Percentiles rank a stretch among this genome's conserved stretches.
Conservation (phyloP, 2,797 vertebrate species). For the Galaxias olidus region DNA sequence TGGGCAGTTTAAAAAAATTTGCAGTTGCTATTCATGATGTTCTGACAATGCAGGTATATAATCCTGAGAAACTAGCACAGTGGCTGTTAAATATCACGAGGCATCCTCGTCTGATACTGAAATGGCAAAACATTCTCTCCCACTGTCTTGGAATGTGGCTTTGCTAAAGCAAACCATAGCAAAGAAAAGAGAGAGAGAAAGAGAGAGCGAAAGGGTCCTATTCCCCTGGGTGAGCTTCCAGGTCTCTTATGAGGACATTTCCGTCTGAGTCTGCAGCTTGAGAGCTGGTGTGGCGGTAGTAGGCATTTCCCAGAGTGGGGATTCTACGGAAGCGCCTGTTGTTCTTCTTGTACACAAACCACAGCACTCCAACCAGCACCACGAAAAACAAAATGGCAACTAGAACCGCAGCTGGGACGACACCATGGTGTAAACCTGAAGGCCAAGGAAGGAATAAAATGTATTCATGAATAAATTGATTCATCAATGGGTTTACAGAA, state of each 20-base stretch:
- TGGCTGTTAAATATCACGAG: constrained; percentile 50
- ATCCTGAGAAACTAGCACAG: constrained; percentile 50
- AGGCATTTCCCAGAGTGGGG: constrained; percentile 68
- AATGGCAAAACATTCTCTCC: background rate
- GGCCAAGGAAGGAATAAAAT: too few species aligned
- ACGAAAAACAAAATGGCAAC: constrained; percentile 75
- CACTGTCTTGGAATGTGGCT: background rate
- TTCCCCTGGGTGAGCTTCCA: constrained; percentile 77
- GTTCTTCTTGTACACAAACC: constrained; percentile 81
- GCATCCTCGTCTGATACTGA: constrained; percentile 37
- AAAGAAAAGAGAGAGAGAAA: background rate
- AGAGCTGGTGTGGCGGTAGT: constrained; percentile 78
- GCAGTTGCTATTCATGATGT: too few species aligned
- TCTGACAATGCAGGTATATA: background rate
- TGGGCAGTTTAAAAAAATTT: too few species aligned
- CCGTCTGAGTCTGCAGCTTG: constrained; percentile 79
- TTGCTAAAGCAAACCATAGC: background rate
- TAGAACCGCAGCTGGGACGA: constrained; percentile 72
- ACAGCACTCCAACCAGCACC: constrained; percentile 69
- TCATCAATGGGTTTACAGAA: too few species aligned
- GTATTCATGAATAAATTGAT: too few species aligned
- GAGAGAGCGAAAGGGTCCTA: constrained; percentile 43
- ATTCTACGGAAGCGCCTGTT: constrained; percentile 67
- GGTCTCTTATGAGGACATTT: constrained; percentile 86
- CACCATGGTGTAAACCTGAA: constrained; percentile 74